Conservation (phyloP, 2,113 vertebrate species). For the Spea bombifrons region DNA sequence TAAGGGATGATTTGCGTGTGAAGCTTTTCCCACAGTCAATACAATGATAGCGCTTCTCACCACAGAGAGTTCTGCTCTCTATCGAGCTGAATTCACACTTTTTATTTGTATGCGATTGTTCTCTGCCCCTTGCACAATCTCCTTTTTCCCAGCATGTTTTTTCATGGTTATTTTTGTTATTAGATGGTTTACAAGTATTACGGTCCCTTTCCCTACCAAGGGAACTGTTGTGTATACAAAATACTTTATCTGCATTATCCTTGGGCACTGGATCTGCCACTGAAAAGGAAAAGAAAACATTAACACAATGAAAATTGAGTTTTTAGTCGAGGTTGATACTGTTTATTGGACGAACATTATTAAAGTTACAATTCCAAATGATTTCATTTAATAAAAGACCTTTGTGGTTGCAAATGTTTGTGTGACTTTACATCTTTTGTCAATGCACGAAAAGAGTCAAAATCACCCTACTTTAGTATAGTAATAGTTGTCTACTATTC, state of each 20-base stretch:
- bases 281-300: background rate
- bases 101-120: background rate
- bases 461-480: background rate
- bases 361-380: no score
- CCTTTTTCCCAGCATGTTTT: background rate
- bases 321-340: no score
- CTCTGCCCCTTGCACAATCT: background rate
- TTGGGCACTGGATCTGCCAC: background rate
- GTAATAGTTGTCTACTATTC: no score
- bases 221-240: background rate
- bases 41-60: slow-evolving; percentile 49
- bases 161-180: background rate
- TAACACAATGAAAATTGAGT: no score
- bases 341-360: no score
- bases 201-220: background rate
- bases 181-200: background rate
- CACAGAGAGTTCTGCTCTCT: slow-evolving; percentile 51
- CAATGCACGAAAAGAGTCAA: background rate
- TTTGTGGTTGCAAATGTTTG: no score
- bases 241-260: background rate
- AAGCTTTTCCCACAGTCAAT: slow-evolving; percentile 48
- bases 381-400: no score
- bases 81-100: background rate
- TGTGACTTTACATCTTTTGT: no score
- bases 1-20: slow-evolving; percentile 55